Evolutionary conservation across 1,140 invertebrate genomes (phyloP).

Genomic region (Sycobia sp.): DNA sequence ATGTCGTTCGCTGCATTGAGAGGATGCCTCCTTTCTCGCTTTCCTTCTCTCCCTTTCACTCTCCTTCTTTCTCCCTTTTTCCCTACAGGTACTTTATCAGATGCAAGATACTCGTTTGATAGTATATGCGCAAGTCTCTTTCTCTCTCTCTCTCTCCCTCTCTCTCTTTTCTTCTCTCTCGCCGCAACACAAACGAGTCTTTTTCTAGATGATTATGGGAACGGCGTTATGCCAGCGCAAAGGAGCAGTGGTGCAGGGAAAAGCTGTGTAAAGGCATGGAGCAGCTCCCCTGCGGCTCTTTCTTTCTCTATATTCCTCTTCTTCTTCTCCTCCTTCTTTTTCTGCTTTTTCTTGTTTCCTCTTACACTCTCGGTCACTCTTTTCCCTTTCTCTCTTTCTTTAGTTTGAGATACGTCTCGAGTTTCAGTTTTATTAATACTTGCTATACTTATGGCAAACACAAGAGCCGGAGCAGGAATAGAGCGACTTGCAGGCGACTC

Average conservation of each 20-base stretch:
- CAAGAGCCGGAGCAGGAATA: no score
- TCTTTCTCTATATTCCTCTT: no score
- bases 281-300: not conserved
- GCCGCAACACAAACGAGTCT: conserved; percentile 10
- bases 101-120: conserved; percentile 45
- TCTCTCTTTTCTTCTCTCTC: not conserved
- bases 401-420: conserved; percentile 18
- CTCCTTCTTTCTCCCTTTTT: no score
- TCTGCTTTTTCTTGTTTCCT: no score
- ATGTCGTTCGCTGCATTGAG: not conserved
- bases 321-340: no score
- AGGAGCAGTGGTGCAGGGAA: not conserved
- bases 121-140: not conserved
- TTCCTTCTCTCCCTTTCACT: no score
- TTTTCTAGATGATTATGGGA: conserved; percentile 8
- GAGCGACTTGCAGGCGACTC: not conserved
- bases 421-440: conserved; percentile 33
- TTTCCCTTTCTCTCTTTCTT: no score
- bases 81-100: conserved; percentile 37
- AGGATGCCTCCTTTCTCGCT: not conserved
- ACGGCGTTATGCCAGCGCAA: conserved; percentile 1
- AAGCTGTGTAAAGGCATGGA: not conserved
- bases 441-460: conserved; percentile 22
- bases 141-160: not conserved
- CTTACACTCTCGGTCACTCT: no score